phyloP scores from a whole-genome alignment of 2,888 invertebrate species.

The Pachliopta kotzebuea region DNA sequence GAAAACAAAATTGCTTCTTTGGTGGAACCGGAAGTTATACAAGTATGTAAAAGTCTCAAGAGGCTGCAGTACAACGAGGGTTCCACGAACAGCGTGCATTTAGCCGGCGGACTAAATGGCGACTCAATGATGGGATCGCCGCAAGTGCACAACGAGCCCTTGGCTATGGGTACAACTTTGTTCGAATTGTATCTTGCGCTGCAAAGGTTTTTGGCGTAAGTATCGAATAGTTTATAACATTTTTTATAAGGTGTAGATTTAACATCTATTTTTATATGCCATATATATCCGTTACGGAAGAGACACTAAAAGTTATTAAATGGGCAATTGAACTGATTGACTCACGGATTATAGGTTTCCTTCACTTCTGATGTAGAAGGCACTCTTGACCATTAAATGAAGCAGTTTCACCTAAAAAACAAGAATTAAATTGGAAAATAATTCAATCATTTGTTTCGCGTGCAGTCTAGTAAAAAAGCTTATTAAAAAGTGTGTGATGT shows the following conservation, averaged over 20 bases:
- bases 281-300: too few relatives aligned
- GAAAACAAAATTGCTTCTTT: constrained; percentile 86
- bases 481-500: too few relatives aligned
- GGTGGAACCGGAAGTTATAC: constrained; percentile 85
- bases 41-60: constrained; percentile 88
- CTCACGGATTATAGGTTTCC: too few relatives aligned
- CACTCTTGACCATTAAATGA: too few relatives aligned
- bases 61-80: constrained; percentile 78
- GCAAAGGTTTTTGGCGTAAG: constrained; percentile 90
- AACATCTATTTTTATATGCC: neutral
- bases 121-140: constrained; percentile 70
- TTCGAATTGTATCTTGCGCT: constrained; percentile 95
- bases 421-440: too few relatives aligned
- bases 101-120: constrained; percentile 78
- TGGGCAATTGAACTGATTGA: too few relatives aligned
- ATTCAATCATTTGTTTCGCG: too few relatives aligned
- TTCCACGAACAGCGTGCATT: constrained; percentile 59
- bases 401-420: too few relatives aligned
- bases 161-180: constrained; percentile 91
- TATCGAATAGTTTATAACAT: constrained; percentile 34
- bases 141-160: constrained; percentile 80
- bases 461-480: too few relatives aligned
- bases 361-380: too few relatives aligned
- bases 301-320: too few relatives aligned
- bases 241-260: neutral